Evolutionary conservation across 2,113 vertebrate genomes (phyloP), one percentile per base, ranked within the genome.

Genomic region (Campylomormyrus tamandua): DNA sequence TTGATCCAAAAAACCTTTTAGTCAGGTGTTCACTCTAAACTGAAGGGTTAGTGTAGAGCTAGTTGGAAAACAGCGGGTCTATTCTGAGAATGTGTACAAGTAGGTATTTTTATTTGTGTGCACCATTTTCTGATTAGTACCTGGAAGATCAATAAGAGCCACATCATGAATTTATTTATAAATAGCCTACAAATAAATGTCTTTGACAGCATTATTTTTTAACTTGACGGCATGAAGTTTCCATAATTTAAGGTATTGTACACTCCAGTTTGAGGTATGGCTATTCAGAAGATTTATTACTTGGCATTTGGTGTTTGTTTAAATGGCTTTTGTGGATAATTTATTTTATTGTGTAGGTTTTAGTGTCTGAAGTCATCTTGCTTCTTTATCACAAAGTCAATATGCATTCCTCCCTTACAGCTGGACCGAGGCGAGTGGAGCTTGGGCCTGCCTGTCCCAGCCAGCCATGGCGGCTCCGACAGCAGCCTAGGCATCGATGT

Each of bases 401-500:
- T n/a, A 52, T 53, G 85, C 85, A 24, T 13, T 24, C 83, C 3
- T 58, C 1, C 45, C 1, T 49, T 0, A 0, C 93, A 97, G 95
- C 92, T 94, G 31, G 96, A 97, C 93, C 97, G 97, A 90, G 96
- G 96, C 45, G 96, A 97, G 27, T 92, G 93, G 0, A 90, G 50
- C 50, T 93, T 96, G 87, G 94, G 89, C 92, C 93, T 97, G 7
- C 93, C 96, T 0, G 3, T 94, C 1, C 74, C 92, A 45, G 0
- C 93, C 0, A 91, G 95, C 92, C 96, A 97, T 21, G 92, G 95
- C 0, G 96, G 97, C 46, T 3, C 94, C 0, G 97, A 97, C 0
- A 95, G 96, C 89, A 94, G 95, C 91, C 53, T 96, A 92, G 96
- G 95, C 92, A 92, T 95, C 89, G 98, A 98, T 0, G 95, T 97